Conservation (phyloP, 2,797 vertebrate species). For the Acridotheres tristis region DNA sequence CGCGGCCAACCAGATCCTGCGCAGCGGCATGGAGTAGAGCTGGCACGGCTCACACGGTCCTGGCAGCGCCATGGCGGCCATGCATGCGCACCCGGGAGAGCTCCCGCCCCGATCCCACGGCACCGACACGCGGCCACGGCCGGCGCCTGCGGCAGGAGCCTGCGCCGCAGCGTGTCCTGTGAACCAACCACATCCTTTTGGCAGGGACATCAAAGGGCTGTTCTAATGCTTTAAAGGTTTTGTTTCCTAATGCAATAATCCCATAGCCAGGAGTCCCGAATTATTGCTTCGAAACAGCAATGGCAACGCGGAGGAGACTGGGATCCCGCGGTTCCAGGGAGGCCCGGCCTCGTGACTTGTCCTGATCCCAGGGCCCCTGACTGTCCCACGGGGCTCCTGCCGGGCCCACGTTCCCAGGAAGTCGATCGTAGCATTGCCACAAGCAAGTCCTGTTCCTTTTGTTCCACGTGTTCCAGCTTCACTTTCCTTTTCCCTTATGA, state of each 20-base stretch:
- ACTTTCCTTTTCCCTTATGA: conserved; percentile 49
- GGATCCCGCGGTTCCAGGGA: not conserved
- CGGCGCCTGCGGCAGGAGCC: conserved; percentile 51
- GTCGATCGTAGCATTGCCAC: conserved; percentile 39
- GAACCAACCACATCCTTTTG: conserved; percentile 84
- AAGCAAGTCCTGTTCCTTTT: conserved; percentile 1
- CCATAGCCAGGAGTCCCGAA: conserved; percentile 78
- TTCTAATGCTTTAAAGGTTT: conserved; percentile 87
- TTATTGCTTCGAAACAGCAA: conserved; percentile 65
- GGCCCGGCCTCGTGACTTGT: not conserved
- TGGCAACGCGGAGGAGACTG: conserved; percentile 31
- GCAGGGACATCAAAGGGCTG: conserved; percentile 99
- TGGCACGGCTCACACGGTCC: conserved; percentile 87
- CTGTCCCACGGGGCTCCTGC: not conserved
- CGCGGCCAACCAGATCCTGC: conserved; percentile 98
- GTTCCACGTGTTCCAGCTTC: not conserved
- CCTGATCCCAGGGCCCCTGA: not conserved
- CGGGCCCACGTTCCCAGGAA: conserved; percentile 28
- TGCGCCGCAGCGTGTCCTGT: conserved; percentile 79
- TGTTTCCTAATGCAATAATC: conserved; percentile 93
- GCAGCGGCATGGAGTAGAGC: conserved; percentile 96
- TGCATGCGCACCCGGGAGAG: conserved; percentile 86
- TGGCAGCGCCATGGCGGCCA: conserved; percentile 1
- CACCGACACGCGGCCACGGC: not conserved
- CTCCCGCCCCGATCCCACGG: conserved; percentile 71